These are phyloP conservation scores for Zootermopsis nevadensis DNA, from an alignment of 2,888 invertebrate genomes.

Conservation along the genomic window DNA sequence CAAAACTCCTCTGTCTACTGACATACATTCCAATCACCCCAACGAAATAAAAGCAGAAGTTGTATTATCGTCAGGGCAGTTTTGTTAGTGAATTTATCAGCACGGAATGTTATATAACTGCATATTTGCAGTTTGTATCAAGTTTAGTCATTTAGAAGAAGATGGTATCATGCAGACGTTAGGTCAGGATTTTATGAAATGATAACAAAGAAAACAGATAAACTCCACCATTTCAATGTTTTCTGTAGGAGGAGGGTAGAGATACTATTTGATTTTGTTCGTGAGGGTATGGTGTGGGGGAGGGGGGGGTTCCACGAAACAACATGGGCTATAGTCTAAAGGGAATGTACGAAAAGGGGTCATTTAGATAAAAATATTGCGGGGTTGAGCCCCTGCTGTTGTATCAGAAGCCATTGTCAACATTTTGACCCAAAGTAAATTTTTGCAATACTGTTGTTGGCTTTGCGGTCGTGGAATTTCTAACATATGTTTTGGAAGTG, in stretches of 20 bases:
- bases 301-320: background rate
- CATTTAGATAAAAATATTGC: slow-evolving; percentile 37
- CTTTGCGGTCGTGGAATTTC: background rate
- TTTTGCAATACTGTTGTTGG: background rate
- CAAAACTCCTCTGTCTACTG: too few relatives aligned
- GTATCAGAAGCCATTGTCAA: background rate
- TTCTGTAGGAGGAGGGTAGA: slow-evolving; percentile 21
- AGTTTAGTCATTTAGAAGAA: slow-evolving; percentile 36
- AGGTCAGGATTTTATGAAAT: slow-evolving; percentile 45
- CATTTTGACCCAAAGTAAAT: background rate
- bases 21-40: slow-evolving; percentile 17
- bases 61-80: slow-evolving; percentile 16
- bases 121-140: slow-evolving; percentile 10
- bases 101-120: slow-evolving; percentile 16
- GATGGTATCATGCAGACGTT: slow-evolving; percentile 40
- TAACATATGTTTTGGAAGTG: background rate
- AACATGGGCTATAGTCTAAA: slow-evolving; percentile 15
- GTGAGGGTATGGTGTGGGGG: background rate
- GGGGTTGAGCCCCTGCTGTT: background rate
- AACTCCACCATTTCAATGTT: slow-evolving; percentile 42
- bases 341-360: slow-evolving; percentile 16
- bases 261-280: background rate
- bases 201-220: slow-evolving; percentile 45
- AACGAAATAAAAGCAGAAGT: background rate
- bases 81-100: slow-evolving; percentile 41